Conservation (phyloP, 2,888 invertebrate genomes). For the Pinctada fucata region DNA sequence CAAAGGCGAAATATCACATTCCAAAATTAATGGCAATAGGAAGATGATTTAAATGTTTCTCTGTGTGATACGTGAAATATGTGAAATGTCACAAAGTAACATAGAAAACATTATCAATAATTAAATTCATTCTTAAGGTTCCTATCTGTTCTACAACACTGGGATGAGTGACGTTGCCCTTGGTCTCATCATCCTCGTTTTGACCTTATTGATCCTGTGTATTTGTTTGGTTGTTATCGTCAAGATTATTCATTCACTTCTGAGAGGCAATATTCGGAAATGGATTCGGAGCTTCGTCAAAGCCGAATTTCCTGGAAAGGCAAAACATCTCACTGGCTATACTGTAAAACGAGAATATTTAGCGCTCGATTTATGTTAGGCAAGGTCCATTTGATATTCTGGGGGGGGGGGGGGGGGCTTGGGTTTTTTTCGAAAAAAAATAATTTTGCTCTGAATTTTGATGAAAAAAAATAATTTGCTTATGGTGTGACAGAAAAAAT, state of each 20-base stretch:
- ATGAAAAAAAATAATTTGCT: too few species aligned
- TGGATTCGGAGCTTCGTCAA: slow-evolving; percentile 65
- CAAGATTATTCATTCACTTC: slow-evolving; percentile 64
- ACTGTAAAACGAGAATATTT: too few species aligned
- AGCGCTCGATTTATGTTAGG: too few species aligned
- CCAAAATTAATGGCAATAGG: too few species aligned
- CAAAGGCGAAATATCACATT: too few species aligned
- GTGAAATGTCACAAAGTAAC: background rate
- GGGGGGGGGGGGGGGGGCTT: too few species aligned
- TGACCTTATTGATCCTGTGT: slow-evolving; percentile 60
- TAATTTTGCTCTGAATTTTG: too few species aligned
- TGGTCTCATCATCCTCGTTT: slow-evolving; percentile 60
- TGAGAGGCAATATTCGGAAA: slow-evolving; percentile 63
- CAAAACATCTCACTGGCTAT: slow-evolving; percentile 65
- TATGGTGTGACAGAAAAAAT: too few species aligned
- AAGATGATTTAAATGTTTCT: too few species aligned
- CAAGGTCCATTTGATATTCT: too few species aligned
- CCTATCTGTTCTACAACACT: slow-evolving; percentile 71
- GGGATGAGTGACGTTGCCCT: slow-evolving; percentile 57
- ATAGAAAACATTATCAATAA: background rate
- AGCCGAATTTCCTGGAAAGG: slow-evolving; percentile 66
- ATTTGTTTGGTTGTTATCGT: slow-evolving; percentile 65
- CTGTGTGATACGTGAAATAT: background rate
- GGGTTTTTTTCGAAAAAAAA: too few species aligned
- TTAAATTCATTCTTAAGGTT: background rate